Evolutionary conservation across 2,797 vertebrate species (phyloP).

Genomic region (Pangasius macronema): DNA sequence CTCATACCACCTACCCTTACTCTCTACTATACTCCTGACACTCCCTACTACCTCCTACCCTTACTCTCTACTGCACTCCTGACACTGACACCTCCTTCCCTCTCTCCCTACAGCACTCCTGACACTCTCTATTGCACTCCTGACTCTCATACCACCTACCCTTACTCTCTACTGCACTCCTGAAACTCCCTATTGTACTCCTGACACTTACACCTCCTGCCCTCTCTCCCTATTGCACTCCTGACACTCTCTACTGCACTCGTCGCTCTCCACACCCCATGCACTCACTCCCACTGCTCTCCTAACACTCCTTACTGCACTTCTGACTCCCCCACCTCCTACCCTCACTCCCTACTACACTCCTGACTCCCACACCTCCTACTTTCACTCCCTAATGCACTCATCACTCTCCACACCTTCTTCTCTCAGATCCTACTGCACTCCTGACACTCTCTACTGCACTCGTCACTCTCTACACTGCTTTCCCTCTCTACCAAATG

Average conservation of each 20-base stretch:
- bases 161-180: background rate
- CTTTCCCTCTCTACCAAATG: background rate
- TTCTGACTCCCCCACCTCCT: background rate
- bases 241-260: background rate
- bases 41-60: background rate
- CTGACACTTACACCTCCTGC: background rate
- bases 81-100: background rate
- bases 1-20: background rate
- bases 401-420: conserved; percentile 12
- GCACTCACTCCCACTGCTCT: background rate
- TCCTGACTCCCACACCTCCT: conserved; percentile 7
- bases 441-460: conserved; percentile 1
- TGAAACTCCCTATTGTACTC: background rate
- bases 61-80: background rate
- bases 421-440: background rate
- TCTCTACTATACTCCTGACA: background rate
- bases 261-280: background rate
- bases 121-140: background rate
- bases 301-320: background rate
- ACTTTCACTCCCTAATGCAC: background rate
- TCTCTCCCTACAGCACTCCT: background rate
- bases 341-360: background rate
- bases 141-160: background rate
- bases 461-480: background rate
- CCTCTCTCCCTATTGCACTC: background rate